Conservation (phyloP, 2,797 vertebrate genomes). For the Rhabdophis nuchalis region DNA sequence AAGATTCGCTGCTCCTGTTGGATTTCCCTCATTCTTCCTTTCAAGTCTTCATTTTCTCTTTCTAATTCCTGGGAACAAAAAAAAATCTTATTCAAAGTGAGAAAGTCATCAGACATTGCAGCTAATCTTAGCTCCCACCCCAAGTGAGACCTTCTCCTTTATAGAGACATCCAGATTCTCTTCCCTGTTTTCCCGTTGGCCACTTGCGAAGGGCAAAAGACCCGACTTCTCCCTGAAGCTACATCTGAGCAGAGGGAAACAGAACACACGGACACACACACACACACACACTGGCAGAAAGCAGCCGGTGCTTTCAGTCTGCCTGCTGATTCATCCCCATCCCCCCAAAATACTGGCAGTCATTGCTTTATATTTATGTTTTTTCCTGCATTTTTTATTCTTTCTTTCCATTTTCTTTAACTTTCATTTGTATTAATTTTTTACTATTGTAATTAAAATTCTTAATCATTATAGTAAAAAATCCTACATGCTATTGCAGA, state of each 20-base stretch:
- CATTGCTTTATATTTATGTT: too few relatives aligned
- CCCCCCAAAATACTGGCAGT: background rate
- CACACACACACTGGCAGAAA: too few relatives aligned
- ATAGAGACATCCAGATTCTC: background rate
- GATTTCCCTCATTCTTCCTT: slow-evolving; percentile 80
- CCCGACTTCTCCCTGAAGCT: background rate
- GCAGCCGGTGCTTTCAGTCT: background rate
- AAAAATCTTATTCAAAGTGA: background rate
- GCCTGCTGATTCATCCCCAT: background rate
- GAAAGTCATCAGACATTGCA: background rate
- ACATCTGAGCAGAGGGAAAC: background rate
- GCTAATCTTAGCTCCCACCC: background rate
- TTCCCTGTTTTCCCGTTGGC: background rate
- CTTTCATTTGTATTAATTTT: too few relatives aligned
- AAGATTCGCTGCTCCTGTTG: slow-evolving; percentile 87
- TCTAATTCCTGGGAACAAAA: slow-evolving; percentile 79
- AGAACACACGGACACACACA: too few relatives aligned
- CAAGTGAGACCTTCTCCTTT: accelerated
- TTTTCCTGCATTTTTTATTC: too few relatives aligned
- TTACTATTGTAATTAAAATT: too few relatives aligned
- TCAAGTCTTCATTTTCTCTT: slow-evolving; percentile 85
- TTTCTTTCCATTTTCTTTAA: too few relatives aligned
- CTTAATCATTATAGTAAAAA: too few relatives aligned
- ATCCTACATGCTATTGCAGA: too few relatives aligned
- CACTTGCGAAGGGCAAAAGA: background rate